A percentile compares a stretch with the other conserved stretches of the same genome.
Evolutionary conservation across 2,797 vertebrate species (phyloP).

Genomic region (Melanotaenia boesemani): DNA sequence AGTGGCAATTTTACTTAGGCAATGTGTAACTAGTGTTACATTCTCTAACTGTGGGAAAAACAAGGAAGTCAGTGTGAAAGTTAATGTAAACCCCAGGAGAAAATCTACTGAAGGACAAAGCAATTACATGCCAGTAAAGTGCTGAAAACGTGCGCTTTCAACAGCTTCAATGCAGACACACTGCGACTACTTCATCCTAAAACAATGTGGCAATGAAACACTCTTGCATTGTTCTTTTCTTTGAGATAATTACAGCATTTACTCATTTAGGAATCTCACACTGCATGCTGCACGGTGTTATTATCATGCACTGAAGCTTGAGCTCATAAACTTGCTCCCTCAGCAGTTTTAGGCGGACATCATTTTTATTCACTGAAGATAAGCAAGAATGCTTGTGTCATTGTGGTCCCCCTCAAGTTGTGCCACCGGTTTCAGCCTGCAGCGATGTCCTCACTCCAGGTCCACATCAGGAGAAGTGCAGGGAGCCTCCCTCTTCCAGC

Average conservation of each 20-base stretch:
- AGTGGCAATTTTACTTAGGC: background rate
- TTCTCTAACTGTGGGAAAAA: conserved; percentile 18
- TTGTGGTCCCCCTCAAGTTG: conserved; percentile 20
- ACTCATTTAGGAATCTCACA: conserved; percentile 63
- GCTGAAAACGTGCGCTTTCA: conserved; percentile 25
- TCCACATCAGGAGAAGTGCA: conserved; percentile 46
- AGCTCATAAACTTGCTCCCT: conserved; percentile 63
- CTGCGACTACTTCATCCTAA: conserved; percentile 29
- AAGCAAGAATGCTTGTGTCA: conserved; percentile 58
- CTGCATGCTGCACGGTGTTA: conserved; percentile 61
- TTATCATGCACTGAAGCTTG: conserved; percentile 61
- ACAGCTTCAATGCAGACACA: conserved; percentile 26
- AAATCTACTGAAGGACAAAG: conserved; percentile 54
- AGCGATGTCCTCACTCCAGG: conserved; percentile 37
- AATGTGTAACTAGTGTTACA: conserved; percentile 24
- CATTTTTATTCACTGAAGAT: conserved; percentile 64
- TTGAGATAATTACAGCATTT: conserved; percentile 77
- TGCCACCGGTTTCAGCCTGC: conserved; percentile 38
- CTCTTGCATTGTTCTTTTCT: conserved; percentile 67
- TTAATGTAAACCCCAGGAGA: conserved; percentile 63
- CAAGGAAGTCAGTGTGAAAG: conserved; percentile 63
- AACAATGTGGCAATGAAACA: conserved; percentile 65
- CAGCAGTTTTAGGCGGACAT: conserved; percentile 66
- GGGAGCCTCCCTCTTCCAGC: conserved; percentile 37
- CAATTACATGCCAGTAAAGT: conserved; percentile 42